Base-by-base conservation (phyloP, 2,888 invertebrate genomes). In the Strigamia transsilvanica region DNA sequence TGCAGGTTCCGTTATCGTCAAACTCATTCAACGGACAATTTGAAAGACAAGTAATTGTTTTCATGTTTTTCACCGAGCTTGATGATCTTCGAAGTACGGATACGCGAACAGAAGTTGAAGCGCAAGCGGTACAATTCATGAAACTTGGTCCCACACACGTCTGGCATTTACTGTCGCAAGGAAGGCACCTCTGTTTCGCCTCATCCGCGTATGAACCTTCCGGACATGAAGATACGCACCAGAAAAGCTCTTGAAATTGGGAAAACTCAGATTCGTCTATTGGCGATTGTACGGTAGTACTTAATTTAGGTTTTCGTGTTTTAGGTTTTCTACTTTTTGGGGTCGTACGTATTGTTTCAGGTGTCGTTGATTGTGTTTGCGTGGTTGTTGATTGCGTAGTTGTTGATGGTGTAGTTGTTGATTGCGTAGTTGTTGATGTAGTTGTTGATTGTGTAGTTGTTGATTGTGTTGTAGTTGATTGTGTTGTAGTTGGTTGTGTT, bases 81-180 rank as follows among this genome's bases (percentile, higher is more conserved):
- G 78, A 41, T 18, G 78, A 41, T 21, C 61, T 18, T 66, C 61
- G 13, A 18, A n/a, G 4, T 12, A 18, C 34, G 5, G 78, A 34
- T 3, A 41, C 78, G 10, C 32, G 78, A 21, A 78, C 78, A 15
- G 78, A 21, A 10, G 38, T 32, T 13, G 78, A 27, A 32, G 78
- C 12, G n/a, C 78, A 78, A 3, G 34, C 34, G 10, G 78, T 78
- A 27, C 78, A 78, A 78, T 78, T 78, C 78, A 78, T 78, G 78
- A 78, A 78, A 41, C 78, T 78, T 15, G 78, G 78, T 0, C 78
- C 78, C 23, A 78, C 6, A 12, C 78, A 78, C 32, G 78, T 34
- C 5, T 2, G 34, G 18, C 78, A 78, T 41, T 78, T 78, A 41
- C 41, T 78, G 41, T 78, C 78, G 18, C 78, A 78, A 23, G 41